Base-by-base conservation (phyloP, 1,140 invertebrate species). In the Papilio dardanus region DNA sequence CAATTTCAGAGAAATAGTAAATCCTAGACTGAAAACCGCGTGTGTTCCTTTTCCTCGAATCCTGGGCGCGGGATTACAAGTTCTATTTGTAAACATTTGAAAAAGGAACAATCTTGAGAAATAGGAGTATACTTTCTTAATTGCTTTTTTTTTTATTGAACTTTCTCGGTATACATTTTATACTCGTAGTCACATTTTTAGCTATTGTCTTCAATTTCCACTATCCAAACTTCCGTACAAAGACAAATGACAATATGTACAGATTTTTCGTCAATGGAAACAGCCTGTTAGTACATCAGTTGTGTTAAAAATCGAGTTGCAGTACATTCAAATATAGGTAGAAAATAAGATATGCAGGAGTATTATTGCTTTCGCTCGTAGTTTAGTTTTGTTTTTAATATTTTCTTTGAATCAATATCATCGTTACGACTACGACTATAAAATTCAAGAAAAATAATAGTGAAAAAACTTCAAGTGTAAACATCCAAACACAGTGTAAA, bases 401-500 rank as follows among this genome's bases (percentile, higher is more conserved):
- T n/a, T n/a, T n/a, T 14, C 40, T 16, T 42, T 42, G 40, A 16
- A n/a, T n/a, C 4, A 42, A n/a, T 42, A 16, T 42, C 14, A 1
- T 16, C 3, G 1, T 16, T n/a, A 37, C 16, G 5, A 42, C 3
- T 42, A n/a, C 14, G 6, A 42, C n/a, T n/a, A 42, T 16, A 42
- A 42, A 42, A 16, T 4, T 42, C 40, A 42, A 42, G 14, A 37
- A 16, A 42, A n/a, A 42, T 42, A 16, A 19, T 46, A n/a, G 5
- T 16, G 16, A 42, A n/a, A n/a, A 16, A 46, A 46, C 16, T n/a
- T 16, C 14, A 46, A 42, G 40, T 46, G n/a, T 46, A n/a, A 37
- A 37, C 35, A 37, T 37, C 6, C 35, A 2, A 12, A 10, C 16
- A 24, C 50, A 54, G 71, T 75, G 76, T 79, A 71, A 81, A 79